phyloP scores from a whole-genome alignment of 1,140 invertebrate genomes.

The Pseudomyrmex cubaensis region DNA sequence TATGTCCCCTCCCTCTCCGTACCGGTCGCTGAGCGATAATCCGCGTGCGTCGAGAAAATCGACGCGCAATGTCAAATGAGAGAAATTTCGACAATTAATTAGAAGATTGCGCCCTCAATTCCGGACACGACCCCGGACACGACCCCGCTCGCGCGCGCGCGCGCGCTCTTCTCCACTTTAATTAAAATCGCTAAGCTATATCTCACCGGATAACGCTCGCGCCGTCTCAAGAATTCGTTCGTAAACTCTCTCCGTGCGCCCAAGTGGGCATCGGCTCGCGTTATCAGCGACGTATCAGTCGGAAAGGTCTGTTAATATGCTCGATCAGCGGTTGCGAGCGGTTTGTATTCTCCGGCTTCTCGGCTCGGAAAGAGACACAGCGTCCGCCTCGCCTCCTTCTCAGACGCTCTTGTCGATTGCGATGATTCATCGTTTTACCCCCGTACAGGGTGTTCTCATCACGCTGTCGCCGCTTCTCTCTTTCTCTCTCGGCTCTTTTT shows the following conservation, averaged over 20 bases:
- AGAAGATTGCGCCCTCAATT: conserved; percentile 26
- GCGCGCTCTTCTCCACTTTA: conserved; percentile 66
- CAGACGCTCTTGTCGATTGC: conserved; percentile 24
- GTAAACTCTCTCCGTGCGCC: conserved; percentile 71
- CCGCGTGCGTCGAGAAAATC: conserved; percentile 1
- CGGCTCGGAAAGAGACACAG: conserved; percentile 61
- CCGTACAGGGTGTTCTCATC: conserved; percentile 40
- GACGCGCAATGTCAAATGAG: conserved; percentile 14
- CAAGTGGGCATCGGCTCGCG: not conserved
- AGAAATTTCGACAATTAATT: conserved; percentile 50
- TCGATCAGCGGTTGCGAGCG: conserved; percentile 33
- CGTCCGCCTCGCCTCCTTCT: conserved; percentile 59
- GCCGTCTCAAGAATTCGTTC: conserved; percentile 77
- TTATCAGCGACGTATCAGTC: conserved; percentile 9
- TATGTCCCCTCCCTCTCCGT: too few relatives aligned
- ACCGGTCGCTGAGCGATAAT: not conserved
- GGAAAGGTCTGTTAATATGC: conserved; percentile 27
- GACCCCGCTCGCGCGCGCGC: not conserved
- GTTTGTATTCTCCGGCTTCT: conserved; percentile 31
- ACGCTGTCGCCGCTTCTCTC: conserved; percentile 1
- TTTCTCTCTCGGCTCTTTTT: not conserved
- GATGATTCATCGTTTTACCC: conserved; percentile 57
- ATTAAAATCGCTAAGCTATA: conserved; percentile 81
- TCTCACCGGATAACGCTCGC: conserved; percentile 62
- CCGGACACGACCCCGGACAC: not conserved